phyloP scores from a whole-genome alignment of 2,113 vertebrate species.

The Otocyon megalotis region DNA sequence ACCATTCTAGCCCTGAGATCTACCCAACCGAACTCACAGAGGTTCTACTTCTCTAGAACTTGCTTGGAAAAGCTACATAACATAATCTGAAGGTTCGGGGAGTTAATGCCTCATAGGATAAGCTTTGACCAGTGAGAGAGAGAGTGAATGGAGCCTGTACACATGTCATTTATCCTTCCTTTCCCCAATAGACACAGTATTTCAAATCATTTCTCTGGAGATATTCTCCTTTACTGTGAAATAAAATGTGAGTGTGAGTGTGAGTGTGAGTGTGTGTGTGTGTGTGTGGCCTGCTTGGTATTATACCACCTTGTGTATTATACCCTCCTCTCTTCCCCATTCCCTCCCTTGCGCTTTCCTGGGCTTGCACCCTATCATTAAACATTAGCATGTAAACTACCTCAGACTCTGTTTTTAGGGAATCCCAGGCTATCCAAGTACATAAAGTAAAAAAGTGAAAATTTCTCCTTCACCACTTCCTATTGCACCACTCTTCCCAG shows the following conservation, averaged over 20 bases:
- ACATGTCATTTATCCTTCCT: background rate
- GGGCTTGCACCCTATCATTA: background rate
- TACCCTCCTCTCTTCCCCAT: background rate
- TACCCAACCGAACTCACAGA: background rate
- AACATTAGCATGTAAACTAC: background rate
- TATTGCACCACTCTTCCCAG: background rate
- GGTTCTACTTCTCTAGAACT: background rate
- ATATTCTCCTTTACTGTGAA: background rate
- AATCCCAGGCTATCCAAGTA: background rate
- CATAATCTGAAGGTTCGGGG: background rate
- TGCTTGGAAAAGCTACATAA: background rate
- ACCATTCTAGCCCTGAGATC: background rate
- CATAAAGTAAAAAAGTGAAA: background rate
- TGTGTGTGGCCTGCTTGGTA: background rate
- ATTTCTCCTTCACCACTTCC: background rate
- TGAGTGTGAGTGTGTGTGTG: background rate
- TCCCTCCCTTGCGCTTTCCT: background rate
- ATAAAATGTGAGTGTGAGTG: background rate
- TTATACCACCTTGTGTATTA: too few relatives aligned
- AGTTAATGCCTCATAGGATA: accelerated
- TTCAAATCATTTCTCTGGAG: background rate
- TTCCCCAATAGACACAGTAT: background rate
- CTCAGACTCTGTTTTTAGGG: background rate
- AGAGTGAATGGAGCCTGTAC: background rate
- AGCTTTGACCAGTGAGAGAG: background rate